These are phyloP conservation scores for Amblyteles armatorius DNA, from an alignment of 2,888 invertebrate genomes.

Conservation along the genomic window DNA sequence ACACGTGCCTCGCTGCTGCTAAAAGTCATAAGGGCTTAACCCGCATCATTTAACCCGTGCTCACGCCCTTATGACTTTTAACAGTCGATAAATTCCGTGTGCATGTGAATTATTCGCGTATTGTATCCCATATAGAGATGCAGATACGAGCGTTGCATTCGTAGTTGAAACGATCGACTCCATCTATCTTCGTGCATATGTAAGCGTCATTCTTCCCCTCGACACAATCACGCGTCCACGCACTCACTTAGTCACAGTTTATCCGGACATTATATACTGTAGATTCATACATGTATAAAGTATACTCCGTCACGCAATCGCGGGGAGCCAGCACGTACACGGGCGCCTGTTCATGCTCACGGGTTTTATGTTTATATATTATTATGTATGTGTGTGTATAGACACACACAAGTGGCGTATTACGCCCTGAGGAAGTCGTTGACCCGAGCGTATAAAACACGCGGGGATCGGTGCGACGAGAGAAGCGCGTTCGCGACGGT, in stretches of 20 bases:
- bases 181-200: slow-evolving; percentile 24
- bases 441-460: slow-evolving; percentile 71
- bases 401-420: slow-evolving; percentile 60
- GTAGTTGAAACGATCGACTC: slow-evolving; percentile 29
- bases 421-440: slow-evolving; percentile 69
- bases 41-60: background rate
- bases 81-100: background rate
- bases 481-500: slow-evolving; percentile 32
- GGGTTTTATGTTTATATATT: slow-evolving; percentile 14
- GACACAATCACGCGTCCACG: slow-evolving; percentile 41
- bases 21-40: slow-evolving; percentile 13
- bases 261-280: slow-evolving; percentile 29
- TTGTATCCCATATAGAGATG: slow-evolving; percentile 2
- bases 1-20: background rate
- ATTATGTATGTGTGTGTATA: slow-evolving; percentile 18
- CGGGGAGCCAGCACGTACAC: slow-evolving; percentile 52
- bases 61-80: slow-evolving; percentile 4
- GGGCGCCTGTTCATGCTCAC: slow-evolving; percentile 44
- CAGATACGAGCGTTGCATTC: slow-evolving; percentile 3
- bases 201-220: slow-evolving; percentile 23
- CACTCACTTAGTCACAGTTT: slow-evolving; percentile 48
- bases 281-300: slow-evolving; percentile 19
- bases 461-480: slow-evolving; percentile 38
- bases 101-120: slow-evolving; percentile 8
- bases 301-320: slow-evolving; percentile 54